Evolutionary conservation across 2,888 invertebrate genomes (phyloP).

Genomic region (Stenodema calcarata): DNA sequence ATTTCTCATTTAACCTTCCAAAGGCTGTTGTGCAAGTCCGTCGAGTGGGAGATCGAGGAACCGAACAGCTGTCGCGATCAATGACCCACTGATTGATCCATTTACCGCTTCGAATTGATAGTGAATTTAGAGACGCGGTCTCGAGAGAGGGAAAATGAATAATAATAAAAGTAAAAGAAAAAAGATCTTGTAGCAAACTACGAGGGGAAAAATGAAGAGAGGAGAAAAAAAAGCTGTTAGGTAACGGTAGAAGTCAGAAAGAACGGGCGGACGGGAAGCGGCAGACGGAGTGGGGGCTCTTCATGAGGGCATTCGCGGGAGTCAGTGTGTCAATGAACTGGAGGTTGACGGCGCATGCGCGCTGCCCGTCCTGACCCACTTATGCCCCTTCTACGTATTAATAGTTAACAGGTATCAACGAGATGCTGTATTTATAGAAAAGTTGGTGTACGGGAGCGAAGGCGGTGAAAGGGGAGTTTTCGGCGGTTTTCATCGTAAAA

Average conservation of each 20-base stretch:
- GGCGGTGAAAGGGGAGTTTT: not conserved
- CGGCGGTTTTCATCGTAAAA: not conserved
- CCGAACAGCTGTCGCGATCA: not conserved
- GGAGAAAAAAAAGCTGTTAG: not conserved
- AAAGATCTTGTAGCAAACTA: not conserved
- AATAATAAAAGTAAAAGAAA: not conserved
- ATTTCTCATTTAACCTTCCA: not conserved
- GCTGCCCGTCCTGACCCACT: conserved; percentile 41
- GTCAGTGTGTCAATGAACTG: conserved; percentile 49
- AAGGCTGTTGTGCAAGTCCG: not conserved
- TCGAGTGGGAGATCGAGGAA: not conserved
- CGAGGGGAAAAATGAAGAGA: not conserved
- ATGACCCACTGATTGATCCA: not conserved
- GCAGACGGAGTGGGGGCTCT: not conserved
- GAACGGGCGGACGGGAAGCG: not conserved
- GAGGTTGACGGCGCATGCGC: conserved; percentile 43
- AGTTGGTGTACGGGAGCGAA: not conserved
- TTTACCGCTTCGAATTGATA: not conserved
- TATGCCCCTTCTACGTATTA: conserved; percentile 39
- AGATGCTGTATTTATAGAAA: not conserved
- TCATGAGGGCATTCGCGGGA: not conserved
- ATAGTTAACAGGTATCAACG: conserved; percentile 44
- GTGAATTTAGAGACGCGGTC: too few relatives aligned
- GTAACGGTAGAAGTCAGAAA: not conserved
- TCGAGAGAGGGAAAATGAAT: too few relatives aligned